These are phyloP conservation scores for Dinocampus coccinellae DNA, from an alignment of 2,888 invertebrate species.

Conservation along the genomic window DNA sequence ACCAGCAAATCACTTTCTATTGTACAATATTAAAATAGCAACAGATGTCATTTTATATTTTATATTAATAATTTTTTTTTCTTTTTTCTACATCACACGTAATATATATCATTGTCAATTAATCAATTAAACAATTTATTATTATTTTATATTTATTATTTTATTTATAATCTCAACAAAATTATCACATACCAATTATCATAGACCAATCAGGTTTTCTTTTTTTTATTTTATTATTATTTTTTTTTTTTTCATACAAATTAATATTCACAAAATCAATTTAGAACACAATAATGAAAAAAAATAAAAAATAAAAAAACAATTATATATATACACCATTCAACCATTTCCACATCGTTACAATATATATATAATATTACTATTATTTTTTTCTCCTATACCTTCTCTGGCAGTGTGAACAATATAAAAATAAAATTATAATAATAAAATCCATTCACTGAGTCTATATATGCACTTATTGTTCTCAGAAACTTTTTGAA, in stretches of 20 bases:
- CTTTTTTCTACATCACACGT: background rate
- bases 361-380: background rate
- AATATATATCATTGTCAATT: background rate
- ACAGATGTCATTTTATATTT: background rate
- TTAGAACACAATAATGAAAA: no score
- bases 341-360: background rate
- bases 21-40: background rate
- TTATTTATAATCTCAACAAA: background rate
- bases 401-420: background rate
- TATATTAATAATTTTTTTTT: background rate
- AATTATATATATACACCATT: no score
- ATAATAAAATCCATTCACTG: constrained; percentile 32
- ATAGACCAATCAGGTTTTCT: no score
- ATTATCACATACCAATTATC: no score
- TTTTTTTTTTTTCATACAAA: background rate
- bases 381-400: background rate
- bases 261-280: no score
- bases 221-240: background rate
- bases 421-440: constrained; percentile 1
- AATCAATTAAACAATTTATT: no score
- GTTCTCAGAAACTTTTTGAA: constrained; percentile 28
- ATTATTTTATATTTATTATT: background rate
- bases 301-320: no score
- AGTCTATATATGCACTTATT: constrained; percentile 31
- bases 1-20: background rate